These are phyloP conservation scores for Drosophila mettleri DNA, from an alignment of 2,888 invertebrate species.

Conservation along the genomic window DNA sequence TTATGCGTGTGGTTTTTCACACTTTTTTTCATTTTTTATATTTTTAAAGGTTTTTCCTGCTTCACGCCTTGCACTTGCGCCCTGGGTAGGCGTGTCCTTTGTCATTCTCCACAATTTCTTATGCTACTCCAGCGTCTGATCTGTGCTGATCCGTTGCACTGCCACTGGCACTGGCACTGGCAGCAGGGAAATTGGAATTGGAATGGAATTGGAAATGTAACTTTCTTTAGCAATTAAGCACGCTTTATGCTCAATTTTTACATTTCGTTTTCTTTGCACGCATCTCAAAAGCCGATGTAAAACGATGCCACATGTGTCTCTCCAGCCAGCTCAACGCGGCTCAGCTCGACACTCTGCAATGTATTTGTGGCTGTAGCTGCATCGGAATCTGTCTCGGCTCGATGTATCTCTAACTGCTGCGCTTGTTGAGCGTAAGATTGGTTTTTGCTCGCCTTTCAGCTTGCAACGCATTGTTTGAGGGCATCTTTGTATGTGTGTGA, in stretches of 20 bases:
- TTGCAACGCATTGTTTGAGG: slow-evolving; percentile 30
- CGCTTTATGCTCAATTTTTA: slow-evolving; percentile 79
- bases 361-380: slow-evolving; percentile 23
- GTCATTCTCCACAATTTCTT: slow-evolving; percentile 75
- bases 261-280: slow-evolving; percentile 41
- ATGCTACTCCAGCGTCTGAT: slow-evolving; percentile 74
- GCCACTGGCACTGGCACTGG: too few species aligned
- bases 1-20: slow-evolving; percentile 73
- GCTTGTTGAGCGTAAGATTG: slow-evolving; percentile 65
- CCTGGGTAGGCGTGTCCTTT: slow-evolving; percentile 60
- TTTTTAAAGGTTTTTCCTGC: slow-evolving; percentile 29
- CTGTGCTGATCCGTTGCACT: slow-evolving; percentile 21
- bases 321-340: slow-evolving; percentile 8
- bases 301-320: slow-evolving; percentile 76
- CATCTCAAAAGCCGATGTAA: slow-evolving; percentile 66
- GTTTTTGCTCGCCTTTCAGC: slow-evolving; percentile 72
- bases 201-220: slow-evolving; percentile 46
- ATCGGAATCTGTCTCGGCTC: slow-evolving; percentile 11
- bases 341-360: slow-evolving; percentile 13
- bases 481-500: slow-evolving; percentile 7
- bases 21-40: slow-evolving; percentile 43
- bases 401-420: slow-evolving; percentile 51
- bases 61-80: slow-evolving; percentile 66
- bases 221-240: slow-evolving; percentile 76
- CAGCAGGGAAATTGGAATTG: too few species aligned